Percentiles rank a stretch among this genome's conserved stretches.
These are phyloP conservation scores for Poecilia gillii DNA, from an alignment of 2,797 vertebrate species.

Conservation along the genomic window DNA sequence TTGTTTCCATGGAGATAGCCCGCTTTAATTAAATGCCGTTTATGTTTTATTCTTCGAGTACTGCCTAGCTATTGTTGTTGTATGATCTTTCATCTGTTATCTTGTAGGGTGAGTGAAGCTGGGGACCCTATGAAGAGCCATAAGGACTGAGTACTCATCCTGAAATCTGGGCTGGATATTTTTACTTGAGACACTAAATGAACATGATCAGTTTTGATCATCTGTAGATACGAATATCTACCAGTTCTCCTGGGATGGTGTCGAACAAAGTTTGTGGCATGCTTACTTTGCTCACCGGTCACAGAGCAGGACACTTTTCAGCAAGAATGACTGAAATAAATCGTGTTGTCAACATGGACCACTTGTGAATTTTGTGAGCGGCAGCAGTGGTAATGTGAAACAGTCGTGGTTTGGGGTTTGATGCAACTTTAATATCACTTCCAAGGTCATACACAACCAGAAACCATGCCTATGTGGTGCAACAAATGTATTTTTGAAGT, in stretches of 20 bases:
- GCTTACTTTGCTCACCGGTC: conserved; percentile 16
- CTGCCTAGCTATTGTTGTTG: not conserved
- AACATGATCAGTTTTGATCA: not conserved
- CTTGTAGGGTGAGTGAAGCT: conserved; percentile 73
- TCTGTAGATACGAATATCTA: conserved; percentile 19
- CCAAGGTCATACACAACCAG: not conserved
- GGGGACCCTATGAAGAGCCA: conserved; percentile 77
- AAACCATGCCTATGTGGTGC: not conserved
- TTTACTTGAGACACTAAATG: conserved; percentile 12
- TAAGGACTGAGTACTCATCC: conserved; percentile 69
- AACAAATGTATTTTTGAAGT: not conserved
- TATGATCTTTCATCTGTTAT: conserved; percentile 16
- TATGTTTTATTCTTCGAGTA: not conserved
- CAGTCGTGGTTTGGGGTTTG: not conserved
- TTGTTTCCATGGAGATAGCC: not conserved
- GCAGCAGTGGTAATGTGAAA: conserved; percentile 7
- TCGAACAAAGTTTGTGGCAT: conserved; percentile 12
- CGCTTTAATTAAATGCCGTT: not conserved
- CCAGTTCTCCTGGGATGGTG: not conserved
- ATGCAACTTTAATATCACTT: not conserved
- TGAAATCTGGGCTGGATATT: conserved; percentile 18
- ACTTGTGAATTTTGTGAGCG: not conserved
- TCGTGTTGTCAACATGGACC: not conserved
- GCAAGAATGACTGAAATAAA: conserved; percentile 5
- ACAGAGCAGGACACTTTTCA: not conserved